A percentile compares a stretch with the other conserved stretches of the same genome.
These are phyloP conservation scores for Himalopsyche japonica DNA, from an alignment of 2,888 invertebrate species.

Conservation along the genomic window DNA sequence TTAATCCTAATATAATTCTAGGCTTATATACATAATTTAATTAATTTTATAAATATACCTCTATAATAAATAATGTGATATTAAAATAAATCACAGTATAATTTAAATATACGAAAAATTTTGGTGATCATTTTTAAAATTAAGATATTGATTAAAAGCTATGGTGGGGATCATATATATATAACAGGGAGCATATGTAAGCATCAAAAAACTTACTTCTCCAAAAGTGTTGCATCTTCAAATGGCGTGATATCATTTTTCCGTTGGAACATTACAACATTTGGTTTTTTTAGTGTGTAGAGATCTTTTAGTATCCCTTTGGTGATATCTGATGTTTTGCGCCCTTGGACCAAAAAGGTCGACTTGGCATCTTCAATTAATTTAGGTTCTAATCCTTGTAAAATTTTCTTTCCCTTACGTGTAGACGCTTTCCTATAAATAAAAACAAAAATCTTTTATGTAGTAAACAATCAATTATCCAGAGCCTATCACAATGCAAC, in stretches of 20 bases:
- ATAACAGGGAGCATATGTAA: background rate
- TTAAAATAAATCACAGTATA: too few relatives aligned
- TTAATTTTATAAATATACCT: too few relatives aligned
- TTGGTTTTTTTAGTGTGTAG: conserved; percentile 83
- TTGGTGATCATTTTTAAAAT: too few relatives aligned
- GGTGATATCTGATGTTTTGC: conserved; percentile 73
- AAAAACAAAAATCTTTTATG: too few relatives aligned
- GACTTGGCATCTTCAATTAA: conserved; percentile 85
- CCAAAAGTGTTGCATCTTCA: conserved; percentile 84
- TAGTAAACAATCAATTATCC: too few relatives aligned
- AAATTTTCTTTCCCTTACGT: conserved; percentile 81
- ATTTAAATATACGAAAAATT: too few relatives aligned
- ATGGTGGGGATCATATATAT: too few relatives aligned
- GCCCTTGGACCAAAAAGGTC: conserved; percentile 82
- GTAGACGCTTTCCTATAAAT: conserved; percentile 82
- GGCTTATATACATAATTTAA: too few relatives aligned
- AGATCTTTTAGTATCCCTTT: conserved; percentile 82
- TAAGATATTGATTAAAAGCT: too few relatives aligned
- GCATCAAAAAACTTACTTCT: conserved; percentile 59
- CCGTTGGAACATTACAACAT: conserved; percentile 72
- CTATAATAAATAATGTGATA: too few relatives aligned
- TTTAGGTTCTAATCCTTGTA: conserved; percentile 83
- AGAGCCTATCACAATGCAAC: too few relatives aligned
- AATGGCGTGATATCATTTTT: conserved; percentile 92
- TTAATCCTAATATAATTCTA: too few relatives aligned